Conservation (phyloP, 2,113 vertebrate species). For the Bufo bufo region DNA sequence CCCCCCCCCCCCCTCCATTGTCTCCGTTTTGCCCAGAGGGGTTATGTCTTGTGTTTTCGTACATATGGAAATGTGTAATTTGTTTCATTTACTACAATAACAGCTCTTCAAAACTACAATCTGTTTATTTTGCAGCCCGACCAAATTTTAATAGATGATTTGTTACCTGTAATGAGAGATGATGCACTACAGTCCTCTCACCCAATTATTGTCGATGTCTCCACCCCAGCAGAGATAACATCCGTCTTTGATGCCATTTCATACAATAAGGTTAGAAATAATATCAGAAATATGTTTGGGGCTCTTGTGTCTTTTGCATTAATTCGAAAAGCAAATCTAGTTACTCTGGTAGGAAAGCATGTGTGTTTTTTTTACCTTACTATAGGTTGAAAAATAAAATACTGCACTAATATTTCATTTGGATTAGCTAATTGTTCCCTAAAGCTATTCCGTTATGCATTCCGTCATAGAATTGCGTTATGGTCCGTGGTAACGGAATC, state of each 20-base stretch:
- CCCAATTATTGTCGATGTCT: slow-evolving; percentile 84
- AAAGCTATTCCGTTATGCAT: too few species aligned
- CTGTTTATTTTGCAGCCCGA: slow-evolving; percentile 75
- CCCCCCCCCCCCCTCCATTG: too few species aligned
- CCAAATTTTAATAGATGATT: slow-evolving; percentile 86
- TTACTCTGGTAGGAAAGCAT: not conserved
- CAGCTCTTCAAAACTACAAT: too few species aligned
- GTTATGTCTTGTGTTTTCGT: not conserved
- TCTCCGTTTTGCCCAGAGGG: too few species aligned
- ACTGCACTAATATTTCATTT: not conserved
- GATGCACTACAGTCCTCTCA: slow-evolving; percentile 92
- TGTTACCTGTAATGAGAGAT: slow-evolving; percentile 88
- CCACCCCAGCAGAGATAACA: slow-evolving; percentile 90
- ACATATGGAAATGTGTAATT: not conserved
- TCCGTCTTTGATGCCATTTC: slow-evolving; percentile 97
- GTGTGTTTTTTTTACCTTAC: not conserved
- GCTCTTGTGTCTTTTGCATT: not conserved
- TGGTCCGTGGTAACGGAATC: too few species aligned
- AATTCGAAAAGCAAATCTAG: not conserved
- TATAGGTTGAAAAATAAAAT: not conserved
- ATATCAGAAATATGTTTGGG: not conserved
- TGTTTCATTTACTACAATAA: not conserved
- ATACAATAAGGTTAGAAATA: slow-evolving; percentile 87
- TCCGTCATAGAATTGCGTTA: too few species aligned
- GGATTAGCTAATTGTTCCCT: not conserved